Evolutionary conservation across 2,888 invertebrate species (phyloP).

Genomic region (Amiota communis): DNA sequence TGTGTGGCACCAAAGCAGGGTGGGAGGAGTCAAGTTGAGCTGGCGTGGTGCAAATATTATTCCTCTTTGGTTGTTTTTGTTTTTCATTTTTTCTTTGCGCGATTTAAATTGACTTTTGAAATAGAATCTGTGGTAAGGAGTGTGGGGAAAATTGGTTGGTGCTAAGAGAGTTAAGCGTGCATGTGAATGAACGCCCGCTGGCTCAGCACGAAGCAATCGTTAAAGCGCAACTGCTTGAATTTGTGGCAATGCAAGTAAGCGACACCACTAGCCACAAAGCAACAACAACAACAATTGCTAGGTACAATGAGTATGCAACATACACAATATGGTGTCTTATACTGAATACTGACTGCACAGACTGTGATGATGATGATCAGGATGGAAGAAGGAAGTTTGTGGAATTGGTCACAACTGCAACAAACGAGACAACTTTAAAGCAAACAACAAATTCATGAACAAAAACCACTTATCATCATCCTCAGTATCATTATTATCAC

Average conservation of each 20-base stretch:
- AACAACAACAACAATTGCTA: slow-evolving; percentile 36
- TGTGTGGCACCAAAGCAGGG: too few species aligned
- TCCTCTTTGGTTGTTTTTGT: neutral
- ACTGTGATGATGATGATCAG: neutral
- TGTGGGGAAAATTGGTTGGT: too few species aligned
- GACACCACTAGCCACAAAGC: slow-evolving; percentile 19
- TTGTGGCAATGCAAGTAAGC: neutral
- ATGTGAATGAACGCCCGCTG: neutral
- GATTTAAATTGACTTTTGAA: slow-evolving; percentile 17
- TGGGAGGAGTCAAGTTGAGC: neutral
- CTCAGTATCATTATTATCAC: slow-evolving; percentile 1
- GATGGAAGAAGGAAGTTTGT: neutral
- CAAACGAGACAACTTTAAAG: slow-evolving; percentile 14
- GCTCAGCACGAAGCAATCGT: neutral
- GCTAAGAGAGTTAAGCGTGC: slow-evolving; percentile 2
- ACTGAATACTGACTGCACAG: neutral
- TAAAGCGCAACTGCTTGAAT: neutral
- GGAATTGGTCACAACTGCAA: neutral
- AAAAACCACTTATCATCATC: neutral
- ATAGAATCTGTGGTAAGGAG: neutral
- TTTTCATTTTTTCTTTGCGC: neutral
- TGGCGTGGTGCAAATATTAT: neutral
- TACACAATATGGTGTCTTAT: slow-evolving; percentile 13
- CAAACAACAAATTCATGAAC: slow-evolving; percentile 18
- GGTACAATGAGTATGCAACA: neutral